A percentile compares a stretch with the other conserved stretches of the same genome.
phyloP scores from a whole-genome alignment of 35 echinoderm and acorn worm species.

The Lytechinus variegatus region DNA sequence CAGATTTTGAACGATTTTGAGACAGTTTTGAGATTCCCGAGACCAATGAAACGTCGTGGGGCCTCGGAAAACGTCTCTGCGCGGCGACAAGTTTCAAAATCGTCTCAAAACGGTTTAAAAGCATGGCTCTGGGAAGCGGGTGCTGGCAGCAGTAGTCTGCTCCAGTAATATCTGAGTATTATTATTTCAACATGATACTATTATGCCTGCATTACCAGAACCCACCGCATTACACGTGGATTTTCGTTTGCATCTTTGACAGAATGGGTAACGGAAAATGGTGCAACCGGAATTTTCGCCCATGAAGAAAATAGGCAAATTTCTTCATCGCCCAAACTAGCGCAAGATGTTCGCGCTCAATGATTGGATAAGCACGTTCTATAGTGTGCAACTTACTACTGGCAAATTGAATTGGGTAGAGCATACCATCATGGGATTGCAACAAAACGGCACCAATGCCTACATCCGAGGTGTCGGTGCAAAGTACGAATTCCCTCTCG shows the following conservation, averaged over 20 bases:
- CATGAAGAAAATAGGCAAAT: conserved; percentile 46
- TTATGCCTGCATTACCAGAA: conserved; percentile 23
- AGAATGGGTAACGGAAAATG: conserved; percentile 47
- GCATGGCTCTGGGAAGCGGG: no score
- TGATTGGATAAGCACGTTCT: conserved; percentile 47
- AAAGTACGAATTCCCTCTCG: not conserved
- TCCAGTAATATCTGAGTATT: conserved; percentile 17
- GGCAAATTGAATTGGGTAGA: conserved; percentile 53
- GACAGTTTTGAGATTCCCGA: no score
- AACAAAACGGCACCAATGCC: conserved; percentile 22
- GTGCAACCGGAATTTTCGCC: conserved; percentile 47
- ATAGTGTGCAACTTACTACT: conserved; percentile 35
- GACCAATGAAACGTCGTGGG: no score
- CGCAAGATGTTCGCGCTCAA: not conserved
- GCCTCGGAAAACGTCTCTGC: no score
- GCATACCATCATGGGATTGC: not conserved
- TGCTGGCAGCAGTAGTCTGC: not conserved
- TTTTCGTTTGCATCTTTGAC: conserved; percentile 35
- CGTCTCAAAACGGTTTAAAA: no score
- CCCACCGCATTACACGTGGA: conserved; percentile 39
- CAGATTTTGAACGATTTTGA: no score
- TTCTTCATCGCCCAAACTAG: not conserved
- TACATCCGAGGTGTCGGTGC: conserved; percentile 43
- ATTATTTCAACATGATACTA: conserved; percentile 32
- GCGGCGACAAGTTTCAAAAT: no score